Evolutionary conservation across 2,888 invertebrate genomes (phyloP).

Genomic region (Phyllotreta striolata): DNA sequence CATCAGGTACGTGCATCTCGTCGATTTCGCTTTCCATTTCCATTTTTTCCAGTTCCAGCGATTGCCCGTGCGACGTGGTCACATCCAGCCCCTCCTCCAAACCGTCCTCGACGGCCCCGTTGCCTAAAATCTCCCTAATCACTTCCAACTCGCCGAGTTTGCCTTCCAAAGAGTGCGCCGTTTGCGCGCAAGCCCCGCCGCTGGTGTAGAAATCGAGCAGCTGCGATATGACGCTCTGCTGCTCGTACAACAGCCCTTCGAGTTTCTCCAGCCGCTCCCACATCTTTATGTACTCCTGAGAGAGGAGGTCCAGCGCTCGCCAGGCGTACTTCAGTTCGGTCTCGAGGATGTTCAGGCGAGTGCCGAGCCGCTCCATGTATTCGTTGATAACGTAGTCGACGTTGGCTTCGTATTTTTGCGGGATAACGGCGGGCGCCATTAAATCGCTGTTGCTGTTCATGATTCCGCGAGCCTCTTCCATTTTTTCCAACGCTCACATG

Average conservation of each 20-base stretch:
- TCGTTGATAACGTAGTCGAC: constrained; percentile 85
- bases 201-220: constrained; percentile 80
- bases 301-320: constrained; percentile 88
- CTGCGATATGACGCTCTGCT: constrained; percentile 89
- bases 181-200: constrained; percentile 64
- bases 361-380: constrained; percentile 90
- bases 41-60: constrained; percentile 56
- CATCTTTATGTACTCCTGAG: constrained; percentile 93
- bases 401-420: constrained; percentile 58
- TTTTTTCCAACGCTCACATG: constrained; percentile 42
- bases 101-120: constrained; percentile 72
- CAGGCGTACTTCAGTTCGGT: constrained; percentile 92
- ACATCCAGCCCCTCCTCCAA: constrained; percentile 71
- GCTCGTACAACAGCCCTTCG: constrained; percentile 85
- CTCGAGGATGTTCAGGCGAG: constrained; percentile 85
- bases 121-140: constrained; percentile 72
- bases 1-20: constrained; percentile 75
- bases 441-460: constrained; percentile 52
- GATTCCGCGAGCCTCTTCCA: constrained; percentile 42
- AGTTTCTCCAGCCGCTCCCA: constrained; percentile 91
- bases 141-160: constrained; percentile 65
- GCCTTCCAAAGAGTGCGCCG: constrained; percentile 53
- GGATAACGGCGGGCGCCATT: constrained; percentile 55
- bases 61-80: constrained; percentile 58
- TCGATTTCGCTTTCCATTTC: constrained; percentile 60